These are phyloP conservation scores for Poecilus cupreus DNA, from an alignment of 2,888 invertebrate species.

Conservation along the genomic window DNA sequence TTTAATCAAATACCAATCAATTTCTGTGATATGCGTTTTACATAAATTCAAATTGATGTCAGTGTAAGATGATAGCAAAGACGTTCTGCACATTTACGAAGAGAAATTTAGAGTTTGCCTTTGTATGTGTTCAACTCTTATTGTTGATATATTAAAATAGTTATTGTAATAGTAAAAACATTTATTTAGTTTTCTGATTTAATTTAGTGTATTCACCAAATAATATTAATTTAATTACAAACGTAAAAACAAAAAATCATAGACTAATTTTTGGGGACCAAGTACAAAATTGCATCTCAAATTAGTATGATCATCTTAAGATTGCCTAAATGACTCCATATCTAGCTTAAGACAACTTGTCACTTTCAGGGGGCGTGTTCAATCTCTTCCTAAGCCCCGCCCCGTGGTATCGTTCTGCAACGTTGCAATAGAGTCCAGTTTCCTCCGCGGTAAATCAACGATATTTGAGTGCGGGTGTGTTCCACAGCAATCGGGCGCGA, in stretches of 20 bases:
- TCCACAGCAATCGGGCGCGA: constrained; percentile 5
- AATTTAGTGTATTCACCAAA: too few species aligned
- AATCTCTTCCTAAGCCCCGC: constrained; percentile 38
- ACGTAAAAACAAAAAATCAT: too few species aligned
- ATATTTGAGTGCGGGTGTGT: constrained; percentile 35
- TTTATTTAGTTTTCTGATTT: too few species aligned
- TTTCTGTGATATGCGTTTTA: constrained; percentile 44
- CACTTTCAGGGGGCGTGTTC: constrained; percentile 44
- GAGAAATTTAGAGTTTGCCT: neutral
- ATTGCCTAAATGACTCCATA: constrained; percentile 42
- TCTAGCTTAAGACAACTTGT: constrained; percentile 37
- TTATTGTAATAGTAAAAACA: too few species aligned
- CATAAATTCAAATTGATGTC: constrained; percentile 46
- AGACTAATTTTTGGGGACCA: too few species aligned
- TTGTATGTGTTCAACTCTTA: too few species aligned
- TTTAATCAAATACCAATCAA: constrained; percentile 59
- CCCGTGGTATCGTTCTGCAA: constrained; percentile 34
- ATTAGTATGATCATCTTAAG: neutral
- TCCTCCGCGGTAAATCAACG: constrained; percentile 58
- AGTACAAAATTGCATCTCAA: neutral
- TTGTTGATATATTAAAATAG: too few species aligned
- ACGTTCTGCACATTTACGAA: too few species aligned
- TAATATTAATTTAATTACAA: too few species aligned
- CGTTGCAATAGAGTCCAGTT: constrained; percentile 59
- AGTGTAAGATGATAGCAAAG: neutral